Evolutionary conservation across 2,797 vertebrate genomes (phyloP), one percentile per base, ranked within the genome.

Genomic region (Bradypodion ventrale): DNA sequence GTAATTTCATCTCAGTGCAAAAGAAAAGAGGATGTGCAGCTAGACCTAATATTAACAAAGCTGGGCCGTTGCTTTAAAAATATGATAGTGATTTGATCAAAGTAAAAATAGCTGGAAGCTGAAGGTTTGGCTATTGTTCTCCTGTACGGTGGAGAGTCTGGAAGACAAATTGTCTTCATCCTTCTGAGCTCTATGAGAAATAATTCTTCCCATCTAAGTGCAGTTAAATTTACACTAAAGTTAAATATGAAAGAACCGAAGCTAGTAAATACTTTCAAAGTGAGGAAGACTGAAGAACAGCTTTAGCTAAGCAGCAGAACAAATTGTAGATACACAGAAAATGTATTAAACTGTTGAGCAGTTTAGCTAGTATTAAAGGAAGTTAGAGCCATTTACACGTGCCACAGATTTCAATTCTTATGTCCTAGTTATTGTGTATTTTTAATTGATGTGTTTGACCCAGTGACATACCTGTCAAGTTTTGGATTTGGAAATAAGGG

Each of bases 121-220:
- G 27, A 29, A 68, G 32, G 15, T 2, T 32, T 69, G 37, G 15
- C 7, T 75, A 23, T 29, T 12, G 15, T 19, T 29, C 21, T 35
- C 32, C 21, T 29, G 25, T 2, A 1, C 3, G 35, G 19, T 2
- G 21, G 35, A 66, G 37, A 75, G 27, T 75, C 15, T 16, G 19
- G 32, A 27, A 19, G 4, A 6, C 2, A 10, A 1, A 7, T 1
- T 62, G 3, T 59, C 46, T 35, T 3, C 7, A 1, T 4, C 37
- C 23, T 2, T 75, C 32, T 49, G 1, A 29, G 32, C 25, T 66
- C n/a, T 21, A 0, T 7, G 37, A 13, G 23, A 12, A 12, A 16
- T 3, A 40, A 27, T 6, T 25, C 63, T 29, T 9, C 19, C 8
- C 29, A 40, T 12, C 6, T 6, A 37, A 21, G 2, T 7, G 15